These are phyloP conservation scores for Manacus vitellinus DNA, from an alignment of 2,113 vertebrate genomes.

Conservation along the genomic window DNA sequence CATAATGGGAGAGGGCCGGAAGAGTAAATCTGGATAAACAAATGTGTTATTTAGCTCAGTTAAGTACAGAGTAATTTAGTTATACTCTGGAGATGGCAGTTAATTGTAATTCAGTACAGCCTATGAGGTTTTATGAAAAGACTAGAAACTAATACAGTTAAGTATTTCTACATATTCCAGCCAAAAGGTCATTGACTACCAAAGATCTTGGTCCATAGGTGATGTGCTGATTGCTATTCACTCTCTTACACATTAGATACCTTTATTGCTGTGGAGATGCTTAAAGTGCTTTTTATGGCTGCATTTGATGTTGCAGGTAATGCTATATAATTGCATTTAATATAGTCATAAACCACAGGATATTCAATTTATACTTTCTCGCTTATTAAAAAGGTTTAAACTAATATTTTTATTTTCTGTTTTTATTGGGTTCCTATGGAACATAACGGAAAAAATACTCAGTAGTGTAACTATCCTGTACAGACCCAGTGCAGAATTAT, in stretches of 20 bases:
- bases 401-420: background rate
- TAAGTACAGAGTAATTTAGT: background rate
- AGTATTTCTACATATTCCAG: background rate
- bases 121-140: background rate
- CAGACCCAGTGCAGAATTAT: background rate
- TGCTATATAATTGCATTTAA: conserved; percentile 22
- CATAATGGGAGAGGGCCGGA: background rate
- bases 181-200: background rate
- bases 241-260: background rate
- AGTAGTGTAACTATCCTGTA: background rate
- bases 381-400: conserved; percentile 25
- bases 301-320: conserved; percentile 1
- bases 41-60: background rate
- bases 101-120: background rate
- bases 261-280: background rate
- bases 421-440: background rate
- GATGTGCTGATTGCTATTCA: background rate
- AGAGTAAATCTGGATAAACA: background rate
- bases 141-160: background rate
- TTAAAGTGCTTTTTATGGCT: background rate
- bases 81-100: background rate
- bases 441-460: background rate
- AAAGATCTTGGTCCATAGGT: background rate
- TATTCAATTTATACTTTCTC: background rate
- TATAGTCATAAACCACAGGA: background rate